Evolutionary conservation across 2,113 vertebrate genomes (phyloP), one percentile per base, ranked within the genome.

Genomic region (Melanerpes formicivorus): DNA sequence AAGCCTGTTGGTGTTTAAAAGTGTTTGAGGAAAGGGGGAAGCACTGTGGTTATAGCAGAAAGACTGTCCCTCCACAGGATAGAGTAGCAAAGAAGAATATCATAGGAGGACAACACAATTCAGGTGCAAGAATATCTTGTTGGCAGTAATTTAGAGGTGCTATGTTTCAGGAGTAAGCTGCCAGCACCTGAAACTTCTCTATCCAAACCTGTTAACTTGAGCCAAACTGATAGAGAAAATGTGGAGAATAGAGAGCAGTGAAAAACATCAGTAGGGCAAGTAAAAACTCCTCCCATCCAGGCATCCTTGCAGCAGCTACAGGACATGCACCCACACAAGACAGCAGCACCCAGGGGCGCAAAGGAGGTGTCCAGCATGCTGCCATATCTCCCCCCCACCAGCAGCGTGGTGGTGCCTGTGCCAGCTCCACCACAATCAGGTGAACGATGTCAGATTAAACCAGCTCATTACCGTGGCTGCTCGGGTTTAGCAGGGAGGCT

Each of bases 291-390:
- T 32, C 40, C 2, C 8, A 26, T 6, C 29, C 82, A 65, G 34
- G 30, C 22, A 34, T 44, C 32, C 48, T 30, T 32, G 15, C 14
- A 56, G 52, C 23, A 18, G 13, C n/a, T 1, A 4, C 26, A 54
- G 55, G 73, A 34, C 50, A 40, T 1, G 3, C 44, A 76, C 26
- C 37, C 55, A 60, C 22, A 37, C 14, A 27, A 4, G 5, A 32
- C 5, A 8, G 11, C 0, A 0, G 65, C 60, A 50, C 26, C 25
- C 56, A 46, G 40, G 44, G 40, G 18, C 3, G 1, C 5, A 2
- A 1, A 3, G 18, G 14, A 14, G 15, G 37, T 11, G 18, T 56
- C 26, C 4, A 7, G 63, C 73, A 44, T 3, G 3, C 52, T 42
- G 62, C 23, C 62, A 37, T 26, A 72, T 60, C 69, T 75, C 48